These are phyloP conservation scores for Brassicogethes aeneus DNA, from an alignment of 2,888 invertebrate species.

Conservation along the genomic window DNA sequence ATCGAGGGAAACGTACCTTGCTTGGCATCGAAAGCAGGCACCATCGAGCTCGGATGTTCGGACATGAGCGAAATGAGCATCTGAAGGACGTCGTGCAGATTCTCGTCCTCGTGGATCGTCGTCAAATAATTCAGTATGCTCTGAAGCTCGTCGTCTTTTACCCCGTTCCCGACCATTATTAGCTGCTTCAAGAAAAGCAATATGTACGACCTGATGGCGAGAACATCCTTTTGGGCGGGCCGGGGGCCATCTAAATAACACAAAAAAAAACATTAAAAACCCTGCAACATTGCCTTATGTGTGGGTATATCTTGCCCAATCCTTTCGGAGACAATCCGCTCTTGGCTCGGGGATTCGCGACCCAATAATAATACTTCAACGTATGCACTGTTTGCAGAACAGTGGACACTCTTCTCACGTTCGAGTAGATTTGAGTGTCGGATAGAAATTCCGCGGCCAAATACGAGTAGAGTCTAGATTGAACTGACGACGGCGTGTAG, in stretches of 20 bases:
- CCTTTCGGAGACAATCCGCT: constrained; percentile 95
- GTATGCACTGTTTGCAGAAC: constrained; percentile 98
- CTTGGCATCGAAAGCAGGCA: constrained; percentile 97
- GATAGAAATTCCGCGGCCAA: constrained; percentile 97
- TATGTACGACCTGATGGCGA: constrained; percentile 91
- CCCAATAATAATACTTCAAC: constrained; percentile 99
- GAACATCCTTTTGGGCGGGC: constrained; percentile 88
- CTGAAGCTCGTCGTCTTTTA: constrained; percentile 97
- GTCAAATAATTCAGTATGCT: constrained; percentile 96
- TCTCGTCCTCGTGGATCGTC: constrained; percentile 98
- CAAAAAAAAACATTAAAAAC: too few species aligned
- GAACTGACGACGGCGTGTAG: constrained; percentile 92
- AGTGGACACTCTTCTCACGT: constrained; percentile 92
- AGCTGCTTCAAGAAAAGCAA: constrained; percentile 91
- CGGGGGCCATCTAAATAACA: constrained; percentile 88
- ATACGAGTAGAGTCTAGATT: constrained; percentile 92
- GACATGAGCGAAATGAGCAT: constrained; percentile 96
- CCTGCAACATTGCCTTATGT: background rate
- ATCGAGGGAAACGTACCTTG: constrained; percentile 52
- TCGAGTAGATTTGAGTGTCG: constrained; percentile 95
- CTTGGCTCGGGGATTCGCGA: constrained; percentile 88
- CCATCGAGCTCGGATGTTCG: constrained; percentile 98
- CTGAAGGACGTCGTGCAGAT: constrained; percentile 94
- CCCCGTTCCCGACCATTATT: constrained; percentile 93
- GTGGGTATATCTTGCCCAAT: constrained; percentile 57